Percentiles rank a stretch among this genome's conserved stretches.
phyloP scores from a whole-genome alignment of 2,797 vertebrate species.

The Myripristis murdjan region DNA sequence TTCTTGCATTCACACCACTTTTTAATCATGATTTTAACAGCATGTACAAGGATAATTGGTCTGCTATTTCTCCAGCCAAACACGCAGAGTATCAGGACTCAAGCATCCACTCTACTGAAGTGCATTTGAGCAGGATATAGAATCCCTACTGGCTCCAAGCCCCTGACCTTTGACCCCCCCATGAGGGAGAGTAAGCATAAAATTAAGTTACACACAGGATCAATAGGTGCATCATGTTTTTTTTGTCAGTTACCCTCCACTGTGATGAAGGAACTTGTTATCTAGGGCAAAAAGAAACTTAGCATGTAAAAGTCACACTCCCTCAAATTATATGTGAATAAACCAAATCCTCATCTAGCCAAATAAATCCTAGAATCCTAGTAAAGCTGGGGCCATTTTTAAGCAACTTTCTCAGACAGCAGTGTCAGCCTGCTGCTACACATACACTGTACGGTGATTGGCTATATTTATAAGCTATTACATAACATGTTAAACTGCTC shows the following conservation, averaged over 20 bases:
- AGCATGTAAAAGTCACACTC: neutral
- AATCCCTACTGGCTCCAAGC: too few relatives aligned
- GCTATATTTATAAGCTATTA: slow-evolving; percentile 78
- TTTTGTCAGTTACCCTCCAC: neutral
- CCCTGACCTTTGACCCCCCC: too few relatives aligned
- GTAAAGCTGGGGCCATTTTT: slow-evolving; percentile 50
- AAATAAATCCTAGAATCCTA: slow-evolving; percentile 31
- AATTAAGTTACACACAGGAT: too few relatives aligned
- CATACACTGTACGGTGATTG: slow-evolving; percentile 60
- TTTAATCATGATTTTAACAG: neutral
- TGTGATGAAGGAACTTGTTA: neutral
- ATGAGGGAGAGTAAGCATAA: too few relatives aligned
- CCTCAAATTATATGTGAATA: neutral
- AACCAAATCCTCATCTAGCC: slow-evolving; percentile 22
- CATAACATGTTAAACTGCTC: slow-evolving; percentile 74
- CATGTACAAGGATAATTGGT: too few relatives aligned
- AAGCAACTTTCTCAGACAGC: slow-evolving; percentile 41
- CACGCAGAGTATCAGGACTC: too few relatives aligned
- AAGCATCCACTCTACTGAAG: neutral
- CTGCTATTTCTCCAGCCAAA: too few relatives aligned
- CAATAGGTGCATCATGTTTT: too few relatives aligned
- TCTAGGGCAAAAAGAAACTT: too few relatives aligned
- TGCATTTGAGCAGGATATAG: neutral
- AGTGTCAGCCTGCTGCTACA: slow-evolving; percentile 37
- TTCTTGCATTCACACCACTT: neutral